These are phyloP conservation scores for Silurus glanis DNA, from an alignment of 2,113 vertebrate genomes.

Conservation along the genomic window DNA sequence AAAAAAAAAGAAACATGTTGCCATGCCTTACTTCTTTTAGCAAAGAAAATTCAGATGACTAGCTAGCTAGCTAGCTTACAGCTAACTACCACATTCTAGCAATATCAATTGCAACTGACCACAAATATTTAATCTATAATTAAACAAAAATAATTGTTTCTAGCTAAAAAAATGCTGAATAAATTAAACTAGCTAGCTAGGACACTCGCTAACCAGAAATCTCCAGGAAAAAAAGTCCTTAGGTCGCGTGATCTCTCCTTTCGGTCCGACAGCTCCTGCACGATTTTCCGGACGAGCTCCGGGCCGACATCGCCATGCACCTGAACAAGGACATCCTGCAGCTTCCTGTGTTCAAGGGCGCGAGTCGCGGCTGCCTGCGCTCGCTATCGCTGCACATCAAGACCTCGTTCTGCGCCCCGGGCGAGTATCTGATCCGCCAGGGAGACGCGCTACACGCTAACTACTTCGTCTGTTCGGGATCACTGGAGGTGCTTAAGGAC, in stretches of 20 bases:
- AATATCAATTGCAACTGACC: background rate
- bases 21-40: background rate
- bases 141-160: too few species aligned
- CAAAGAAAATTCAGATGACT: background rate
- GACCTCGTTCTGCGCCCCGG: constrained; percentile 91
- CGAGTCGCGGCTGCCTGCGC: constrained; percentile 91
- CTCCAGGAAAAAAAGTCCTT: background rate
- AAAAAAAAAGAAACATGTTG: too few species aligned
- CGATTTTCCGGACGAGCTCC: constrained; percentile 94
- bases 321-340: constrained; percentile 97
- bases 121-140: too few species aligned
- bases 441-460: constrained; percentile 91
- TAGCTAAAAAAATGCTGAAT: too few species aligned
- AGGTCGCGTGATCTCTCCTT: background rate
- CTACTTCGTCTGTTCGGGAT: constrained; percentile 95
- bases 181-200: background rate
- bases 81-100: background rate
- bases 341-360: constrained; percentile 87
- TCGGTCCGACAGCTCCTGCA: constrained; percentile 81
- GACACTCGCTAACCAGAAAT: background rate
- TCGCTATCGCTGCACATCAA: constrained; percentile 95
- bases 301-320: constrained; percentile 95
- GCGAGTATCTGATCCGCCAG: constrained; percentile 91
- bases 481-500: constrained; percentile 92
- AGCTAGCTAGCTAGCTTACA: background rate